Evolutionary conservation across 2,797 vertebrate species (phyloP).

Genomic region (Hipposideros larvatus): DNA sequence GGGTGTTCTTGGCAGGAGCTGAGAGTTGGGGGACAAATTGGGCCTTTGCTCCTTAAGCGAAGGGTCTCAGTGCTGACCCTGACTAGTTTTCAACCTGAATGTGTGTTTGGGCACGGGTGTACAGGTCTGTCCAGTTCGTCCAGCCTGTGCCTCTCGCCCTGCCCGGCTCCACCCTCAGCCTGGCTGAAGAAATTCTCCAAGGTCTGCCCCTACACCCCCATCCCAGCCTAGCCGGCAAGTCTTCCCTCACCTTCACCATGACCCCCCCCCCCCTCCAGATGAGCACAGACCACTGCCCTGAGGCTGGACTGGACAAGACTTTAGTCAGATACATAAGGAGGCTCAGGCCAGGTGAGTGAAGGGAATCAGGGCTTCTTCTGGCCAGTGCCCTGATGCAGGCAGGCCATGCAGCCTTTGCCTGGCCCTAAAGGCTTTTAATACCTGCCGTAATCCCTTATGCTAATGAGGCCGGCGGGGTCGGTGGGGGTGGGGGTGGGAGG

Average conservation of each 20-base stretch:
- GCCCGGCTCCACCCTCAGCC: background rate
- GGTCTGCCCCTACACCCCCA: no score
- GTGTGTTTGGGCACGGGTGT: fast-evolving
- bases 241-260: background rate
- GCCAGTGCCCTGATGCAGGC: no score
- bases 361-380: background rate
- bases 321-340: background rate
- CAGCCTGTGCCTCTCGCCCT: fast-evolving
- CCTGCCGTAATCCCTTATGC: background rate
- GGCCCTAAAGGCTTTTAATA: constrained; percentile 1
- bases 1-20: background rate
- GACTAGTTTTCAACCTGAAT: background rate
- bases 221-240: background rate
- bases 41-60: background rate
- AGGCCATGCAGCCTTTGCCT: background rate
- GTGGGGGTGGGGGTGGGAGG: background rate
- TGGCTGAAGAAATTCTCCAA: background rate
- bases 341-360: no score
- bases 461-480: background rate
- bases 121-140: no score
- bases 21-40: background rate
- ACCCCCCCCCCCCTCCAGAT: background rate
- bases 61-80: background rate
- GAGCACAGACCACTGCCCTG: background rate
- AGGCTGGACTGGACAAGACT: background rate